Conservation (phyloP, 2,113 vertebrate species). For the human region DNA sequence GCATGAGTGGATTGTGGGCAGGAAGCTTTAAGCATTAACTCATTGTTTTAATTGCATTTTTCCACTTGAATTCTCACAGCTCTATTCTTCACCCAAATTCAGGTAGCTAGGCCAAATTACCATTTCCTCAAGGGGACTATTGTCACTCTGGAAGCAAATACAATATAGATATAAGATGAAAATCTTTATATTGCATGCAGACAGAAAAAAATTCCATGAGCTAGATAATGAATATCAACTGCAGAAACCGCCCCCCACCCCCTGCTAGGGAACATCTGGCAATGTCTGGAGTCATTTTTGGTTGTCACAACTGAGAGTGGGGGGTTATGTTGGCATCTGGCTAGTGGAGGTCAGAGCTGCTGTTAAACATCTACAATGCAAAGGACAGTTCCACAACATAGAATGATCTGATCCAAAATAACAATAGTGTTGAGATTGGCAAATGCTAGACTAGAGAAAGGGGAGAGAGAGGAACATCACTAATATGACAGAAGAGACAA, state of each 20-base stretch:
- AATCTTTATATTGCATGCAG: not conserved
- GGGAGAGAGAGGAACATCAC: rapidly evolving
- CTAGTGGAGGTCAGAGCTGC: not conserved
- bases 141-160: not conserved
- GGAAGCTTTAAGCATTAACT: conserved; percentile 36
- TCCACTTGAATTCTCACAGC: not conserved
- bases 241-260: not conserved
- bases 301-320: not conserved
- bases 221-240: not conserved
- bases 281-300: not conserved
- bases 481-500: not conserved
- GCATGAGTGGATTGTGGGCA: not conserved
- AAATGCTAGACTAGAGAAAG: not conserved
- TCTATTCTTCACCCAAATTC: not conserved
- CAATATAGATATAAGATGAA: not conserved
- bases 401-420: not conserved
- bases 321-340: not conserved
- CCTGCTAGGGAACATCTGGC: not conserved
- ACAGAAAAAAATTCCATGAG: not conserved
- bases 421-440: rapidly evolving
- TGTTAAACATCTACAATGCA: not conserved
- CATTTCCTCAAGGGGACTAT: not conserved
- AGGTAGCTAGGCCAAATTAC: not conserved
- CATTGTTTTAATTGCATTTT: not conserved
- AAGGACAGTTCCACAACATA: not conserved